Base-by-base conservation (phyloP, 2,888 invertebrate genomes). In the Amiota minor region DNA sequence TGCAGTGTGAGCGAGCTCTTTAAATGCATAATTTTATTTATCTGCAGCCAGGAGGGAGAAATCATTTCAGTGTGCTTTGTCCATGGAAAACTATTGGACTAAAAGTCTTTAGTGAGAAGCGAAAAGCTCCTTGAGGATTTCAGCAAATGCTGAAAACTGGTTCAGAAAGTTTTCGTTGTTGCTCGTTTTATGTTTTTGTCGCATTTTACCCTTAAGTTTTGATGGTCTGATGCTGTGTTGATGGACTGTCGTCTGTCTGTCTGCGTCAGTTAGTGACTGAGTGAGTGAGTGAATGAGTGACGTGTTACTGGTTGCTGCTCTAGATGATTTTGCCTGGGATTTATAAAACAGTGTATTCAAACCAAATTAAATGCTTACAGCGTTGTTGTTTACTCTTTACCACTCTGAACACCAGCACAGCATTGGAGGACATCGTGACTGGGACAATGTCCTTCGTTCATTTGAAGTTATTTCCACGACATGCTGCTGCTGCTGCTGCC, bases 131-230 rank as follows among this genome's bases (percentile, higher is more conserved):
- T 78, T 72, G 56, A 75, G 67, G 50, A 68, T 50, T n/a, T 35
- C 16, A 68, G 78, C 75, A 76, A 73, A 69, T 61, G 72, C 71
- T n/a, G n/a, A 71, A 78, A 78, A 78, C 72, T 78, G 76, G 75
- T 78, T 78, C 76, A 76, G 71, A 77, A 59, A 78, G 77, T 77
- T 78, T 74, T 77, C 35, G 2, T 35, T 35, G 75, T 71, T 75
- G 72, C 70, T 70, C 74, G 75, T 77, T 76, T 78, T 78, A 35
- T 68, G 71, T 47, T 69, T 72, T 70, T 70, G 68, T 64, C 69
- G 65, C 70, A 67, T 56, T 72, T 72, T 74, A 65, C 72, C 62
- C 45, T 68, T 70, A 68, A 75, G 77, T 73, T 45, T 11, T 49
- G 55, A n/a, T 55, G 16, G 12, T n/a, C 65, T 47, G 47, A 10